Conservation (phyloP, 2,888 invertebrate species). For the Hetaerina titia region DNA sequence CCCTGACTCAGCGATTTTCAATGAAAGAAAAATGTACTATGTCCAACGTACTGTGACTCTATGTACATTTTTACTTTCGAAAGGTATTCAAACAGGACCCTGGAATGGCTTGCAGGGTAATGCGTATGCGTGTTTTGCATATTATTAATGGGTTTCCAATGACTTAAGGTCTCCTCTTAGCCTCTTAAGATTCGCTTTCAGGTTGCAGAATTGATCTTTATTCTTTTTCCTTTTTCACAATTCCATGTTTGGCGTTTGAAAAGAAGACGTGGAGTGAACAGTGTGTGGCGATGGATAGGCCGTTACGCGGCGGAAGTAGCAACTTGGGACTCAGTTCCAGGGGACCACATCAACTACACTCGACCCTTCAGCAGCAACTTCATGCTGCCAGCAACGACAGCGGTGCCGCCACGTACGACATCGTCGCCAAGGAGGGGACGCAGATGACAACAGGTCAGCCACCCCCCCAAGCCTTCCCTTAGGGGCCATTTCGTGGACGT, state of each 20-base stretch:
- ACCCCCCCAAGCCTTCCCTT: not conserved
- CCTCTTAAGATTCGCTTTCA: no score
- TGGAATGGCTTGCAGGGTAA: no score
- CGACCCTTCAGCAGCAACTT: conserved; percentile 20
- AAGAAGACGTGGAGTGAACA: conserved; percentile 34
- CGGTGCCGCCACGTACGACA: conserved; percentile 36
- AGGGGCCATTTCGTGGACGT: not conserved
- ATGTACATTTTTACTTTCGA: no score
- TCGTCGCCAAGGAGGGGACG: conserved; percentile 49
- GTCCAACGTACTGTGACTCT: no score
- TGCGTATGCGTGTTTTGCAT: no score
- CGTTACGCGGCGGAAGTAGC: conserved; percentile 53
- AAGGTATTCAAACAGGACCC: no score
- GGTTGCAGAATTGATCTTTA: not conserved
- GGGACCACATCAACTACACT: conserved; percentile 53
- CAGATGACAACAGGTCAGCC: conserved; percentile 44
- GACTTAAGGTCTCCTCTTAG: no score
- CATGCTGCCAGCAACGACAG: not conserved
- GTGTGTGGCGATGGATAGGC: conserved; percentile 52
- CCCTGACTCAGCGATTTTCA: no score
- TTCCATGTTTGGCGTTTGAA: not conserved
- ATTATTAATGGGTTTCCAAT: no score
- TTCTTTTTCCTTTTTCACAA: not conserved
- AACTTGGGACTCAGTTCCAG: conserved; percentile 50
- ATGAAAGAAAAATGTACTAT: no score